Conservation (phyloP, 2,113 vertebrate species). For the Microtus oregoni region DNA sequence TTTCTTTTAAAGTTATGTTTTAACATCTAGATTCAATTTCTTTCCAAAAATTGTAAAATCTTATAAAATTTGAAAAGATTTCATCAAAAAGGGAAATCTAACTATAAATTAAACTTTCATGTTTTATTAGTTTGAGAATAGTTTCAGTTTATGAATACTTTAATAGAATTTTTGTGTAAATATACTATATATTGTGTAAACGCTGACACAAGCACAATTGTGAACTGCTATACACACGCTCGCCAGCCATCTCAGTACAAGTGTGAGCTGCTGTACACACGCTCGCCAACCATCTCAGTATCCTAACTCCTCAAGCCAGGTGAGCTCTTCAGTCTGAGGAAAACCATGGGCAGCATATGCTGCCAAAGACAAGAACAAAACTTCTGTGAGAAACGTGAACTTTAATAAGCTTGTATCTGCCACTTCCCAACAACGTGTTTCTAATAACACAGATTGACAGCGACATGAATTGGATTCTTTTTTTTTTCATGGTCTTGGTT, state of each 20-base stretch:
- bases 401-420: background rate
- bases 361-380: background rate
- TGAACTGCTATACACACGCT: background rate
- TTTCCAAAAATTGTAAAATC: background rate
- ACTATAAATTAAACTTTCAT: background rate
- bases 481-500: no score
- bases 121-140: background rate
- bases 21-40: background rate
- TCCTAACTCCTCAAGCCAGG: background rate
- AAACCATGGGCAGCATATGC: background rate
- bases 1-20: background rate
- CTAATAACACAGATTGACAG: background rate
- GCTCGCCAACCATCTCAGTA: constrained; percentile 4
- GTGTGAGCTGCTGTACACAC: no score
- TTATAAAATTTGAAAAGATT: background rate
- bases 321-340: background rate
- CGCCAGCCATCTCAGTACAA: background rate
- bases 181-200: no score
- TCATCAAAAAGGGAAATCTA: background rate
- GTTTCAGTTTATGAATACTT: background rate
- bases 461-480: background rate
- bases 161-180: background rate
- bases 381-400: background rate
- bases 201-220: no score
- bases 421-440: background rate